These are phyloP conservation scores for Mamestra configurata DNA, from an alignment of 1,140 invertebrate species.

Conservation along the genomic window DNA sequence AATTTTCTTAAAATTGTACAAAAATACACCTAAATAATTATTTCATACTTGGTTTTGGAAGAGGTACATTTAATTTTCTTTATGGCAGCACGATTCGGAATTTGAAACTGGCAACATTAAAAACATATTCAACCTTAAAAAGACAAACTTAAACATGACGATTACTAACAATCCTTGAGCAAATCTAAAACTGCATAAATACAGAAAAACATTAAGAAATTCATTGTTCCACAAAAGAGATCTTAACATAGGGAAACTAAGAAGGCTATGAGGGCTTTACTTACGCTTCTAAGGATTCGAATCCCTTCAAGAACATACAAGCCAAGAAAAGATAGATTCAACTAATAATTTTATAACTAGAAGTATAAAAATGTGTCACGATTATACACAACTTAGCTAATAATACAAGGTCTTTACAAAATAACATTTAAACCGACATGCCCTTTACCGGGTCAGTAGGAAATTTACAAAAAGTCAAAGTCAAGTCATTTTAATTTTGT, in stretches of 20 bases:
- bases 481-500: constrained; percentile 19
- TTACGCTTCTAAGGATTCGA: constrained; percentile 61
- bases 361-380: constrained; percentile 62
- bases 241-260: constrained; percentile 60
- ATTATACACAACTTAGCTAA: constrained; percentile 70
- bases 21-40: constrained; percentile 42
- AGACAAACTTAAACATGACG: constrained; percentile 59
- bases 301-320: constrained; percentile 59
- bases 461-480: constrained; percentile 33
- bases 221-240: constrained; percentile 71
- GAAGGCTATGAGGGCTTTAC: constrained; percentile 55
- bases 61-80: constrained; percentile 20
- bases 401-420: constrained; percentile 60
- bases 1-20: constrained; percentile 44
- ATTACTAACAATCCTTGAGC: constrained; percentile 76
- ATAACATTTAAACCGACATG: constrained; percentile 40
- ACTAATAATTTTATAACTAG: constrained; percentile 71
- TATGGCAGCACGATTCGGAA: constrained; percentile 59
- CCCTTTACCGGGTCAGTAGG: constrained; percentile 49
- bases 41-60: constrained; percentile 36
- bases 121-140: constrained; percentile 63
- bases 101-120: constrained; percentile 56
- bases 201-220: constrained; percentile 65
- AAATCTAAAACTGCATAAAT: constrained; percentile 59
- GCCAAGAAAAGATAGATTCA: constrained; percentile 59